These are phyloP conservation scores for Thomomys bottae DNA, from an alignment of 2,113 vertebrate species.

Conservation along the genomic window DNA sequence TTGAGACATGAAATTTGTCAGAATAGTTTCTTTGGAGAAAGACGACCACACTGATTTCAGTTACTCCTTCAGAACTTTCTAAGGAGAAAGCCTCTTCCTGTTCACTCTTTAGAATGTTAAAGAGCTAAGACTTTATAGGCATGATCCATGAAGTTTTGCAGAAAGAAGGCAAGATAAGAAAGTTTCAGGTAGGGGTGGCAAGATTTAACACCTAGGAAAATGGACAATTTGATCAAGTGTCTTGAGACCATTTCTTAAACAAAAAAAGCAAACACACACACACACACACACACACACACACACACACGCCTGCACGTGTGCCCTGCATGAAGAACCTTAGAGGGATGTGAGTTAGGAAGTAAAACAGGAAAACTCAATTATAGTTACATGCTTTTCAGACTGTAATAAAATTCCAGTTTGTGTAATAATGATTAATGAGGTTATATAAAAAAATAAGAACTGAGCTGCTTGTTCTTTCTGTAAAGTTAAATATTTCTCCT, in stretches of 20 bases:
- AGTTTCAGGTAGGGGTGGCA: background rate
- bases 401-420: background rate
- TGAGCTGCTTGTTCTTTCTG: background rate
- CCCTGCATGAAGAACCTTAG: background rate
- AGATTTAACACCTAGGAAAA: conserved; percentile 12
- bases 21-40: background rate
- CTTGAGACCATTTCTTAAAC: conserved; percentile 14
- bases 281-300: background rate
- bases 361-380: conserved; percentile 39
- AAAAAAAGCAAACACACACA: background rate
- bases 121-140: background rate
- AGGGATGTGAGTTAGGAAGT: background rate
- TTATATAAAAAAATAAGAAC: background rate
- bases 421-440: conserved; percentile 7
- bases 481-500: conserved; percentile 35
- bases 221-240: background rate
- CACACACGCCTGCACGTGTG: background rate
- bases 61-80: background rate
- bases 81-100: background rate
- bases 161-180: background rate
- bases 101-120: background rate
- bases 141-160: background rate
- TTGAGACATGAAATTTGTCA: conserved; percentile 28
- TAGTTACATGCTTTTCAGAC: background rate
- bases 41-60: background rate